Base-by-base conservation (phyloP, 2,113 vertebrate genomes). In the Hemicordylus capensis region DNA sequence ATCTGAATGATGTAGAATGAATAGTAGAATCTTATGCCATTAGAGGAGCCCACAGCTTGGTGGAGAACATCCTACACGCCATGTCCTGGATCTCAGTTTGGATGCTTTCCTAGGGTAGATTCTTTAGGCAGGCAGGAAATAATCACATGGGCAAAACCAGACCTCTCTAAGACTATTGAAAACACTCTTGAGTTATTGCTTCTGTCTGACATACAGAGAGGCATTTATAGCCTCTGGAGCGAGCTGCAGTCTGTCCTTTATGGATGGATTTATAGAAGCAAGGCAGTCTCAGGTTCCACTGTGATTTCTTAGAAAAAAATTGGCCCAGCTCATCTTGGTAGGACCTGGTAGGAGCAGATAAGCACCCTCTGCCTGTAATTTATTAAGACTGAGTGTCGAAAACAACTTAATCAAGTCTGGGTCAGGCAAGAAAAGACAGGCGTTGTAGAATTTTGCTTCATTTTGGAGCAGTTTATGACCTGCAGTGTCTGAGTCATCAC, bases 281-380 rank as follows among this genome's bases (percentile, higher is more conserved):
- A 82, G 87, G 11, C 1, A 11, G 2, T 22, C 28, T 72, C 82
- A n/a, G 12, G n/a, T 85, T 63, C 64, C 86, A 51, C 72, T 3
- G 28, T 74, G 70, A 31, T 76, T 81, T 75, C 85, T 83, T n/a
- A 6, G 39, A 34, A 46, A 86, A 73, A 4, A 67, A n/a, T n/a
- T 19, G 82, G 34, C 83, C 87, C 31, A 78, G 85, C 54, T 66
- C 75, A 88, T 88, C 63, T 76, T 59, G 6, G 15, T 34, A 51
- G 31, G 85, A 83, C 11, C 83, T 90, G 80, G 39, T 61, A 26
- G 77, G 7, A 58, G 85, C 77, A 90, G 87, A 86, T 91, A 89
- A 93, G 79, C 66, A 12, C 11, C 37, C 59, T 64, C 44, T 66
- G 39, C 80, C 56, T 26, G 24, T 12, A 1, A 90, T 67, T 93